Evolutionary conservation across 2,797 vertebrate genomes (phyloP).

Genomic region (Euthynnus affinis): DNA sequence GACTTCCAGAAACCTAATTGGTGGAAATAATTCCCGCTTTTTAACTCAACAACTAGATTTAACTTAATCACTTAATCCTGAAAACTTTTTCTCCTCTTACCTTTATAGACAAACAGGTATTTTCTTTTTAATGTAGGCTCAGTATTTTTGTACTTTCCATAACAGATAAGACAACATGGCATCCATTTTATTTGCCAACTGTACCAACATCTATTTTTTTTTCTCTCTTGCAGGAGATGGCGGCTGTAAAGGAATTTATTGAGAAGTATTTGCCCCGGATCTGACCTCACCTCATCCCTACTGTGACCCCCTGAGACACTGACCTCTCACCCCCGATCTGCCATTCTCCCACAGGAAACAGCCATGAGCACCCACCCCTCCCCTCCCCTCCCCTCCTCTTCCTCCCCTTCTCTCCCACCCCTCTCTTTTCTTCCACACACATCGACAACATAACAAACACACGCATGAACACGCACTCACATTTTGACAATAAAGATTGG

Average conservation of each 20-base stretch:
- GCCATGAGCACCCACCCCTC: conserved; percentile 81
- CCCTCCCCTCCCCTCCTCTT: too few species aligned
- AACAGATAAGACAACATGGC: too few species aligned
- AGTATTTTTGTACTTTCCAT: too few species aligned
- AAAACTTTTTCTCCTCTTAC: neutral
- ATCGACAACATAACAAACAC: conserved; percentile 36
- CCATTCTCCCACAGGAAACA: conserved; percentile 88
- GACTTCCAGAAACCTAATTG: neutral
- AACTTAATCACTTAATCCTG: too few species aligned
- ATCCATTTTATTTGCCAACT: neutral
- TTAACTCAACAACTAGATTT: too few species aligned
- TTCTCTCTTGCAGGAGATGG: conserved; percentile 91
- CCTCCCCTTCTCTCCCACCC: too few species aligned
- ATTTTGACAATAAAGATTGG: conserved; percentile 40
- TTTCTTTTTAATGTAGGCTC: neutral
- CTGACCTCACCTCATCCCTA: conserved; percentile 87
- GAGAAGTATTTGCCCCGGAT: conserved; percentile 95
- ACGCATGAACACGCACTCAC: conserved; percentile 36
- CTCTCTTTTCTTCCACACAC: conserved; percentile 26
- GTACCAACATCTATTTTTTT: conserved; percentile 29
- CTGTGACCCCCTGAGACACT: conserved; percentile 81
- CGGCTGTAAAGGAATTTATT: conserved; percentile 96
- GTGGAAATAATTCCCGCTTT: neutral
- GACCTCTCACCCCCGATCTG: conserved; percentile 85
- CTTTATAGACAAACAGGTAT: too few species aligned